Evolutionary conservation across 2,888 invertebrate genomes (phyloP).

Genomic region (Seira sanloemensis): DNA sequence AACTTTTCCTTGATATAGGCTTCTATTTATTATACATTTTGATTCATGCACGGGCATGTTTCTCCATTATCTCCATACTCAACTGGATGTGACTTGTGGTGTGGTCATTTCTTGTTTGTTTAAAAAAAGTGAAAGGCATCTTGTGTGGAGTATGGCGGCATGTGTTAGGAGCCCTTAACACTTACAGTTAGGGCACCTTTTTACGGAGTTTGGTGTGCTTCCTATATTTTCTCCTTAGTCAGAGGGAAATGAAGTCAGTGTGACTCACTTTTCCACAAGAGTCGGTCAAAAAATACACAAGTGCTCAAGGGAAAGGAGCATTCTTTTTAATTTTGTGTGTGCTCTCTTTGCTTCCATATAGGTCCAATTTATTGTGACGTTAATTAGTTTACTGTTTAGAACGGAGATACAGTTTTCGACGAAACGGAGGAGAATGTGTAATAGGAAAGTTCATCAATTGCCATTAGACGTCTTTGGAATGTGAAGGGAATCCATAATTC

Average conservation of each 20-base stretch:
- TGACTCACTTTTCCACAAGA: conserved; percentile 1
- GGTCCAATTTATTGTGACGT: not conserved
- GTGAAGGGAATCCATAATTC: too few relatives aligned
- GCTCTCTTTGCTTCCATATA: not conserved
- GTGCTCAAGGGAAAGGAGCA: not conserved
- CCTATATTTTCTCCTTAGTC: not conserved
- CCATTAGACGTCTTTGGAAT: too few relatives aligned
- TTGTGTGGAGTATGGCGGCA: not conserved
- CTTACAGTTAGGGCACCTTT: too few relatives aligned
- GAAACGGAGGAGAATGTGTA: too few relatives aligned
- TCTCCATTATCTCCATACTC: not conserved
- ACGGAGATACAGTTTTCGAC: too few relatives aligned
- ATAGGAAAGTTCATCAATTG: too few relatives aligned
- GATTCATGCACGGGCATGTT: not conserved
- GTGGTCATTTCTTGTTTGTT: conserved; percentile 58
- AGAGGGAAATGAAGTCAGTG: conserved; percentile 4
- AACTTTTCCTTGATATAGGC: not conserved
- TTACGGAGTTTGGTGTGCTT: not conserved
- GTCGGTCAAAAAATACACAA: not conserved
- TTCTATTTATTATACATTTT: not conserved
- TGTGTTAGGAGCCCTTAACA: conserved; percentile 9
- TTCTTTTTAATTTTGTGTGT: not conserved
- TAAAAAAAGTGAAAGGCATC: conserved; percentile 22
- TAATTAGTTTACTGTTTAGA: not conserved
- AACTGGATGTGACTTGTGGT: conserved; percentile 36